Base-by-base conservation (phyloP, 1,140 invertebrate species). In the Eupeodes corollae region DNA sequence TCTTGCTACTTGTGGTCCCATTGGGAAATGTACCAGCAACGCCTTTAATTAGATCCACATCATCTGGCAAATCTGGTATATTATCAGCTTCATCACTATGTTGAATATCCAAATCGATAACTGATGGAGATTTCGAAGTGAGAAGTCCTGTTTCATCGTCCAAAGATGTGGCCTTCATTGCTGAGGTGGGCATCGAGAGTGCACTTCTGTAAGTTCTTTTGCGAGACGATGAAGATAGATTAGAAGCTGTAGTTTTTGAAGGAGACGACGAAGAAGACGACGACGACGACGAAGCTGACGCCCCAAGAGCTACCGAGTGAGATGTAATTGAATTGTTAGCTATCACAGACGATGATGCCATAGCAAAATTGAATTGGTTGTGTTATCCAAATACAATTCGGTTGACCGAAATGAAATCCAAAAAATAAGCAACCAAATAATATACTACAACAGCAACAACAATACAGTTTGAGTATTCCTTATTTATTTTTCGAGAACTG, bases 281-380 rank as follows among this genome's bases (percentile, higher is more conserved):
- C 12, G 46, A 13, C 6, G 46, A 18, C 5, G 45, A 46, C 12
- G 46, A 43, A 39, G 46, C 42, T 26, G 44, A 46, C 44, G 48
- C 40, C 42, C 32, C 49, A 44, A 49, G 38, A 45, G 53, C 41
- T 37, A n/a, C n/a, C n/a, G 44, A 38, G 47, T 55, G 56, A 44
- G 47, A 57, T 48, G 59, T 59, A 52, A 66, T 59, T 59, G 62
- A 54, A 56, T 56, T 61, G 44, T 65, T 66, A 47, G 63, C 52
- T 47, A 66, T 56, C 54, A 66, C 46, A 39, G 63, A 66, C 56
- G 63, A 59, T 51, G 63, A 63, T 61, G 63, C 63, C 63, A 66
- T 66, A 54, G 59, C 50, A 48, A 42, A 33, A 38, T 38, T 38
- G 6, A 15, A 44, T 26, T 26, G 21, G 21, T 26, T 8, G 21